A percentile compares a stretch with the other conserved stretches of the same genome.
phyloP scores from a whole-genome alignment of 2,888 invertebrate species.

The Hanleya hanleyi region DNA sequence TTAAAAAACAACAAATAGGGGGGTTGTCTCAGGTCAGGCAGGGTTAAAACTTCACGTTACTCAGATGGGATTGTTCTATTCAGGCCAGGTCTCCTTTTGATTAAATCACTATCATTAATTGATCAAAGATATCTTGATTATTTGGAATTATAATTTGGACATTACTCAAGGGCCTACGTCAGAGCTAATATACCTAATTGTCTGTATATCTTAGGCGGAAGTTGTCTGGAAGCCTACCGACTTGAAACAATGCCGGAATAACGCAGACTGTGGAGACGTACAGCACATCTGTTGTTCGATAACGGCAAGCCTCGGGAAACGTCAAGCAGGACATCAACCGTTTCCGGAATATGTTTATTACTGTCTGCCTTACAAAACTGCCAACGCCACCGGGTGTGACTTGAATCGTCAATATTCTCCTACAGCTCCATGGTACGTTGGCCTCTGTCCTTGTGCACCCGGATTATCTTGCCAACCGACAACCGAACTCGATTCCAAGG shows the following conservation, averaged over 20 bases:
- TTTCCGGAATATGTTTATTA: slow-evolving; percentile 32
- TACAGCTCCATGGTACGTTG: slow-evolving; percentile 39
- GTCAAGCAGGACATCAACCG: slow-evolving; percentile 25
- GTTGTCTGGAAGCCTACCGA: slow-evolving; percentile 33
- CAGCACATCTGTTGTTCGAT: slow-evolving; percentile 44
- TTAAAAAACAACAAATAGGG: too few species aligned
- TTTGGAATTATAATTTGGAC: too few species aligned
- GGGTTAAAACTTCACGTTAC: too few species aligned
- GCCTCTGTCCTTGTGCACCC: slow-evolving; percentile 57
- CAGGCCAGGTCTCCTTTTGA: too few species aligned
- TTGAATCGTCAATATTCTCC: slow-evolving; percentile 44
- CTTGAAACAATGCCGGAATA: slow-evolving; percentile 20
- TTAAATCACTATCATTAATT: too few species aligned
- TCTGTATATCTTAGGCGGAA: too few species aligned
- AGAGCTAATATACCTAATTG: too few species aligned
- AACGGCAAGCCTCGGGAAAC: slow-evolving; percentile 45
- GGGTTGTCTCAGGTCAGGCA: too few species aligned
- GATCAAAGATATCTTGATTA: too few species aligned
- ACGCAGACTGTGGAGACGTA: slow-evolving; percentile 24
- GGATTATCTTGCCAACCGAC: slow-evolving; percentile 48
- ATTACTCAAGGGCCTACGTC: too few species aligned
- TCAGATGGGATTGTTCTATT: too few species aligned
- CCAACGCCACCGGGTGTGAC: slow-evolving; percentile 53
- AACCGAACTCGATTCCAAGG: slow-evolving; percentile 41
- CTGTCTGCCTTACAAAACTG: slow-evolving; percentile 57